Evolutionary conservation across 2,797 vertebrate genomes (phyloP).

Genomic region (Ctenopoma multispine): DNA sequence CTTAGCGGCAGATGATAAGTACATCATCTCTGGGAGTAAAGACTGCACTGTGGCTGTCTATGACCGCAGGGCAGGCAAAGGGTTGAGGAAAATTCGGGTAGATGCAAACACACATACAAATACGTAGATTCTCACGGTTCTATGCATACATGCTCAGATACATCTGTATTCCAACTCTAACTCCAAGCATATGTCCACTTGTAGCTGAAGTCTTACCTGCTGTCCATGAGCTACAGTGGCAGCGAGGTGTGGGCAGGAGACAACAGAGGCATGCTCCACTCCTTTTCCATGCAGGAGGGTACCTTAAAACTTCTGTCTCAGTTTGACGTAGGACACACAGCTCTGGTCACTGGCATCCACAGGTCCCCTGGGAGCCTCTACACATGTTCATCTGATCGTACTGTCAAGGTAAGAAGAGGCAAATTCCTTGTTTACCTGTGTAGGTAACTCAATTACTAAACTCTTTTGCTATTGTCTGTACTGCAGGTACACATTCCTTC

Average conservation of each 20-base stretch:
- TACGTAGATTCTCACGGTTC: neutral
- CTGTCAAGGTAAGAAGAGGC: conserved; percentile 84
- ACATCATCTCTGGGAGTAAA: conserved; percentile 91
- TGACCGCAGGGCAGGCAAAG: conserved; percentile 86
- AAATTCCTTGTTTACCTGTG: neutral
- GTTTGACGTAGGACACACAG: conserved; percentile 91
- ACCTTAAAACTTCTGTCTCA: conserved; percentile 83
- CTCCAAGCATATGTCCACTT: conserved; percentile 5
- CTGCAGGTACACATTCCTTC: conserved; percentile 90
- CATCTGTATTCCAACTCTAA: conserved; percentile 5
- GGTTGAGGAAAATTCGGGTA: conserved; percentile 89
- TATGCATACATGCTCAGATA: neutral
- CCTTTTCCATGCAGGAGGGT: conserved; percentile 85
- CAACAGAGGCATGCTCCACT: conserved; percentile 87
- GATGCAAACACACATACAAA: neutral
- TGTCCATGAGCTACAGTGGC: conserved; percentile 89
- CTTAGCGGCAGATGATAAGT: conserved; percentile 87
- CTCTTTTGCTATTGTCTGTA: conserved; percentile 1
- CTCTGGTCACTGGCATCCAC: conserved; percentile 90
- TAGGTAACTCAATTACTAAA: neutral
- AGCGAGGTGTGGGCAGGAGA: conserved; percentile 92
- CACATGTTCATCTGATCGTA: conserved; percentile 91
- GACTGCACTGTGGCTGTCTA: conserved; percentile 90
- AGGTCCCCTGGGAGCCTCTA: conserved; percentile 88
- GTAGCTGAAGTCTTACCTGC: conserved; percentile 90